Percentiles rank a stretch among this genome's conserved stretches.
phyloP scores from a whole-genome alignment of 2,888 invertebrate species.

The Tetheella fluctuosa region DNA sequence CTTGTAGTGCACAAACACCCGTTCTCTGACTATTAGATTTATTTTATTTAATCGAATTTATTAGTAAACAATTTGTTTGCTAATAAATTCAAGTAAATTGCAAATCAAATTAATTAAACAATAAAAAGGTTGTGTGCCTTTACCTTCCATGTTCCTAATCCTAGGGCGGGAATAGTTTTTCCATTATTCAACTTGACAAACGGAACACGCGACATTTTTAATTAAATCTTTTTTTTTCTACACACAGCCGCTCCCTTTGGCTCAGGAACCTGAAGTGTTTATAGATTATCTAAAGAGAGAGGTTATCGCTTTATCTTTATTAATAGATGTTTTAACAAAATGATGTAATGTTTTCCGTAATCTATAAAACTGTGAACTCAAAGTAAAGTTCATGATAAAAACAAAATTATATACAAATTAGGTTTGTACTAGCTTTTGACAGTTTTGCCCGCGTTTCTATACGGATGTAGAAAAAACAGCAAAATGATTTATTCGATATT shows the following conservation, averaged over 20 bases:
- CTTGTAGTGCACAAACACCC: no score
- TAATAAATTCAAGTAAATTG: no score
- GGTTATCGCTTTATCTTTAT: neutral
- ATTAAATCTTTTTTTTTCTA: neutral
- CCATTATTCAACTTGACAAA: slow-evolving; percentile 56
- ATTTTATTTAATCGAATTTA: no score
- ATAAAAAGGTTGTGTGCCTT: no score
- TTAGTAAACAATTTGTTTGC: no score
- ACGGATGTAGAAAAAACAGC: no score
- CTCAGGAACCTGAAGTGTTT: slow-evolving; percentile 32
- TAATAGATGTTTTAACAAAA: neutral
- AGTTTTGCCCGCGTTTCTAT: no score
- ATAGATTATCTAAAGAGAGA: neutral
- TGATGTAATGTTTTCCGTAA: neutral
- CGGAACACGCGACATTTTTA: slow-evolving; percentile 51
- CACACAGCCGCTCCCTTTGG: slow-evolving; percentile 73
- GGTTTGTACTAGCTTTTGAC: no score
- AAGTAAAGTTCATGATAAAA: neutral
- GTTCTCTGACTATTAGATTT: no score
- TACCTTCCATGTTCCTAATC: slow-evolving; percentile 65
- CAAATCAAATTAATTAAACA: no score
- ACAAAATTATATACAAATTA: no score
- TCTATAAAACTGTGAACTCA: neutral
- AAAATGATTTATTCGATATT: no score
- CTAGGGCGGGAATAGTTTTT: slow-evolving; percentile 54